Percentiles rank a stretch among this genome's conserved stretches.
phyloP scores from a whole-genome alignment of 1,140 invertebrate genomes.

The Acyrthosiphon pisum region DNA sequence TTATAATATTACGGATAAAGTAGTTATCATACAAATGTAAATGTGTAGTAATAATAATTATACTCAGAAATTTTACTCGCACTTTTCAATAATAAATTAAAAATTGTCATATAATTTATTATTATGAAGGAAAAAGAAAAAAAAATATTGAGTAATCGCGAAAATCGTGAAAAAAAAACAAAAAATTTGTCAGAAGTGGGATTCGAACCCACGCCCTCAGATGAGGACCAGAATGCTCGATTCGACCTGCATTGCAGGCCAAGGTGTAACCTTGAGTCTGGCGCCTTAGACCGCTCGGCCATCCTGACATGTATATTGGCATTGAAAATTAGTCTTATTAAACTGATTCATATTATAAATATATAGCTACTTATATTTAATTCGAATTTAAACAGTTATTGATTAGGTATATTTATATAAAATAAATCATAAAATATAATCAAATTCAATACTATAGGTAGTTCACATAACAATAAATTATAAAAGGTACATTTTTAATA shows the following conservation, averaged over 20 bases:
- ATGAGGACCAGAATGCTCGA: conserved; percentile 74
- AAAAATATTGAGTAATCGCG: no score
- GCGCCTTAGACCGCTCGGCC: conserved; percentile 71
- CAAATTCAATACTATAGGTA: no score
- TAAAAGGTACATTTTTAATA: not conserved
- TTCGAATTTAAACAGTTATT: not conserved
- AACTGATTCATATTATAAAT: not conserved
- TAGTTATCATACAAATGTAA: not conserved
- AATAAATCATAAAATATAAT: not conserved
- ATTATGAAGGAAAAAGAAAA: not conserved
- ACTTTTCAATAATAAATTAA: no score
- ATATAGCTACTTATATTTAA: not conserved
- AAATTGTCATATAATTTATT: not conserved
- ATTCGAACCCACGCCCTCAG: conserved; percentile 83
- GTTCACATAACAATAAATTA: not conserved
- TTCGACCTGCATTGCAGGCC: conserved; percentile 59
- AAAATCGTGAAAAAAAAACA: conserved; percentile 60
- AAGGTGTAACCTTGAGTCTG: conserved; percentile 72
- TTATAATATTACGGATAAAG: not conserved
- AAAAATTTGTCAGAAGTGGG: conserved; percentile 67
- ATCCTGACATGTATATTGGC: conserved; percentile 65
- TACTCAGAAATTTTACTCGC: no score
- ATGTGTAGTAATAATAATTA: no score
- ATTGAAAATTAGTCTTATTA: not conserved
- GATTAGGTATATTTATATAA: not conserved